Conservation (phyloP, 2,888 invertebrate genomes). For the Ferdinandea cuprea region DNA sequence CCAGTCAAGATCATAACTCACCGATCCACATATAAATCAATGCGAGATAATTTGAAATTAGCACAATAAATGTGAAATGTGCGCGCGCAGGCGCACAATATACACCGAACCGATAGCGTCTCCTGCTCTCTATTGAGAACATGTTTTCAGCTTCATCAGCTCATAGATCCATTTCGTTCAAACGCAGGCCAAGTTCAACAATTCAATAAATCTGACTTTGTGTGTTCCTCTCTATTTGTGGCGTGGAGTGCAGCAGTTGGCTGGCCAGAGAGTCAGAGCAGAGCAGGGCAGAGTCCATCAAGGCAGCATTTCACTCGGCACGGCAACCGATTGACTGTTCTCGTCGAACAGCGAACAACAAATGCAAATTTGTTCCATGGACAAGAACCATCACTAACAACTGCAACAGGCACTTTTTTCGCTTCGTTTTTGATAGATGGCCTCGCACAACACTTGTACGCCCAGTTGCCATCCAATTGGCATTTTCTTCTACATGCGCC, state of each 20-base stretch:
- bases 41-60: conserved; percentile 73
- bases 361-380: conserved; percentile 73
- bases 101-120: conserved; percentile 20
- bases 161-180: conserved; percentile 65
- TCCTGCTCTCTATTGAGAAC: conserved; percentile 47
- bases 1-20: conserved; percentile 68
- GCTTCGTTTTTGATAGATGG: conserved; percentile 68
- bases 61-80: conserved; percentile 74
- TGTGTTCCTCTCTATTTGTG: conserved; percentile 41
- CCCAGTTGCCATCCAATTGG: conserved; percentile 66
- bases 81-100: conserved; percentile 60
- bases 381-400: conserved; percentile 72
- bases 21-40: conserved; percentile 72
- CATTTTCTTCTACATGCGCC: conserved; percentile 4
- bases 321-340: conserved; percentile 59
- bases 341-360: conserved; percentile 47
- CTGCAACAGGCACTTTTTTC: conserved; percentile 58
- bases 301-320: conserved; percentile 35
- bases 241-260: neutral
- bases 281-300: conserved; percentile 50
- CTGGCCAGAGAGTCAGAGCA: conserved; percentile 3
- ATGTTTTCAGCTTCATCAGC: conserved; percentile 70
- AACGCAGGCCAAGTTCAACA: conserved; percentile 72
- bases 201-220: conserved; percentile 73
- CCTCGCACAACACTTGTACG: conserved; percentile 68